Evolutionary conservation across 2,888 invertebrate species (phyloP).

Genomic region (Synanthedon vespiformis): DNA sequence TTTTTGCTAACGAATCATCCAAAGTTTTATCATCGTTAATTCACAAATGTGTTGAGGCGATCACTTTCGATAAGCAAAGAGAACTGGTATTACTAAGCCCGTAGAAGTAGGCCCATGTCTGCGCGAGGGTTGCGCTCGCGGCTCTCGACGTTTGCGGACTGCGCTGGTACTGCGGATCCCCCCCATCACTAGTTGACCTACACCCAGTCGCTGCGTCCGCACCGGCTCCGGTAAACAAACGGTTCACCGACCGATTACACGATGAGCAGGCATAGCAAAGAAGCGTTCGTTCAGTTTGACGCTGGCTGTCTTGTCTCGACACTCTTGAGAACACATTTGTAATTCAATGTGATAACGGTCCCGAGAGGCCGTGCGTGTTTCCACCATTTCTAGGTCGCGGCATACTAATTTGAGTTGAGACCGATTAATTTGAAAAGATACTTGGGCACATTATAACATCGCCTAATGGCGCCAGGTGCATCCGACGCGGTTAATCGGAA

Average conservation of each 20-base stretch:
- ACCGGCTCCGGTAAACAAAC: conserved; percentile 62
- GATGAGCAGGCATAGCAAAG: conserved; percentile 26
- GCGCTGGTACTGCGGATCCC: conserved; percentile 30
- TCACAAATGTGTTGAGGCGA: conserved; percentile 39
- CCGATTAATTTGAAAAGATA: conserved; percentile 18
- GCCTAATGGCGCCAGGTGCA: conserved; percentile 15
- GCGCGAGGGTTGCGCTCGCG: conserved; percentile 42
- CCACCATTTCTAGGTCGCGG: conserved; percentile 45
- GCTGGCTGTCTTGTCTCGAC: conserved; percentile 23
- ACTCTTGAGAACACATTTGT: conserved; percentile 43
- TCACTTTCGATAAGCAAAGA: conserved; percentile 38
- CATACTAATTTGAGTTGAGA: conserved; percentile 27
- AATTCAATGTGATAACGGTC: conserved; percentile 64
- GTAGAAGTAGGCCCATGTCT: conserved; percentile 39
- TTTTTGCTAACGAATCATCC: conserved; percentile 24
- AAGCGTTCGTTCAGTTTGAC: conserved; percentile 22
- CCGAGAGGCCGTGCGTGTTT: conserved; percentile 44
- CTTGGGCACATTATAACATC: conserved; percentile 3
- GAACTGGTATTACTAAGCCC: conserved; percentile 26
- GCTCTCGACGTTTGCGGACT: conserved; percentile 43
- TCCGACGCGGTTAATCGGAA: neutral
- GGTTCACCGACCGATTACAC: conserved; percentile 67
- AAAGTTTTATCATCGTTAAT: conserved; percentile 41
- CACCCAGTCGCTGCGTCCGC: conserved; percentile 41
- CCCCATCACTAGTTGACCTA: conserved; percentile 54